Percentiles rank a stretch among this genome's conserved stretches.
phyloP scores from a whole-genome alignment of 2,797 vertebrate genomes.

The Gobionotothen gibberifrons region DNA sequence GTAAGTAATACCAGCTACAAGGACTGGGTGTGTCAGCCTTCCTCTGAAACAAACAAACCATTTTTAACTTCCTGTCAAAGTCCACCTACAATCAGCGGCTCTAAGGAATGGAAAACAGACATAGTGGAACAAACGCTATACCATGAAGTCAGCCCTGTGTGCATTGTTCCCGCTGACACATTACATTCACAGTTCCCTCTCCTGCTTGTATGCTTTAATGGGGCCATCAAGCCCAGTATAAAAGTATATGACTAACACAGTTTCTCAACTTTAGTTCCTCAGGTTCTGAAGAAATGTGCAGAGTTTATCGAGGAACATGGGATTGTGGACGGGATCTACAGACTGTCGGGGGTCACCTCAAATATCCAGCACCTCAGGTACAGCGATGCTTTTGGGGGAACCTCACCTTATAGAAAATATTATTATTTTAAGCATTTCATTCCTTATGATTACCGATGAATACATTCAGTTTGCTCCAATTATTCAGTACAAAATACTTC shows the following conservation, averaged over 20 bases:
- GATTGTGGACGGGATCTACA: conserved; percentile 97
- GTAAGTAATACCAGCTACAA: conserved; percentile 87
- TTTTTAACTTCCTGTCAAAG: conserved; percentile 88
- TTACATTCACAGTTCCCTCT: conserved; percentile 35
- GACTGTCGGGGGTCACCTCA: conserved; percentile 96
- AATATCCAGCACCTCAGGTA: conserved; percentile 96
- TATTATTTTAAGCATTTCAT: neutral
- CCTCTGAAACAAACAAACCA: conserved; percentile 90
- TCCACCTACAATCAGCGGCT: conserved; percentile 82
- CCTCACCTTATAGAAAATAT: neutral
- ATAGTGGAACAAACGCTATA: conserved; percentile 60
- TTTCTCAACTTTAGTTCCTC: conserved; percentile 86
- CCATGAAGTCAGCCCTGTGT: conserved; percentile 41
- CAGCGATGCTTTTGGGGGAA: neutral
- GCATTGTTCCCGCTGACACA: conserved; percentile 37
- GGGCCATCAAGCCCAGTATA: neutral
- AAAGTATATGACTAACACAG: conserved; percentile 11
- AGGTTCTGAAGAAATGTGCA: conserved; percentile 94
- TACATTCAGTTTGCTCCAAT: neutral
- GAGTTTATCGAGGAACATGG: conserved; percentile 97
- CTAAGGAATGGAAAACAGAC: conserved; percentile 70
- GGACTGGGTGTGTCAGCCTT: conserved; percentile 87
- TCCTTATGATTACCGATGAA: neutral
- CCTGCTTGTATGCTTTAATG: conserved; percentile 18
- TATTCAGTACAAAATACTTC: neutral